Base-by-base conservation (phyloP, 2,797 vertebrate genomes). In the Ctenopoma kingsleyae region DNA sequence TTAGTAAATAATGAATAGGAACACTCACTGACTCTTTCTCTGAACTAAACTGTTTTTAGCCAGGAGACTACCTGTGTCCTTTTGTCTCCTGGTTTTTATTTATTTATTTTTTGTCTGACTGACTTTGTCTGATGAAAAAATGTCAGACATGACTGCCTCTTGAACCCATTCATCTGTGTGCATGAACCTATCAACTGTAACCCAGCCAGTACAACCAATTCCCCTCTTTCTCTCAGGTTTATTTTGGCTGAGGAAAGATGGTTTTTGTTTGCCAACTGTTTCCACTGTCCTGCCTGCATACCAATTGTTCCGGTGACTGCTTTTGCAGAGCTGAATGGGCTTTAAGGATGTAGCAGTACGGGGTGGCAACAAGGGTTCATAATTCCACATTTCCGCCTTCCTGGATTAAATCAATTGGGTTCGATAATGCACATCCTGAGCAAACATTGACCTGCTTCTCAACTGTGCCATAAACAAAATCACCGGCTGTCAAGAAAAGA, bases 381-480 rank as follows among this genome's bases (percentile, higher is more conserved):
- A 80, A 80, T 84, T 86, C 77, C 75, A 72, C 81, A 76, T 90
- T 88, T 90, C 75, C 32, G 62, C 84, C 38, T 87, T 74, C 68
- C 67, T 86, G 84, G 82, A 86, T 91, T 88, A 81, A 86, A 81
- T 90, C 82, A 89, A 81, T 87, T 91, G 82, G 77, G 72, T 85
- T 71, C 11, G 68, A 84, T 85, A 85, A 78, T 80, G 54, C 64
- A 79, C 76, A 79, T 83, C 71, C 71, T 43, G 61, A 73, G 60
- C 76, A 58, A 74, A 86, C 74, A 69, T 20, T 84, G 85, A 87
- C 87, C 87, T 70, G 82, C 69, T 74, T 64, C 62, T 85, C 72
- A 79, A 61, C 71, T 84, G 65, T 49, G 64, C 72, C 48, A 60
- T 71, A 76, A 69, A 75, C 49, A 61, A 62, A 84, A 79, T 50